These are phyloP conservation scores for Myopa testacea DNA, from an alignment of 2,888 invertebrate species.

Conservation along the genomic window DNA sequence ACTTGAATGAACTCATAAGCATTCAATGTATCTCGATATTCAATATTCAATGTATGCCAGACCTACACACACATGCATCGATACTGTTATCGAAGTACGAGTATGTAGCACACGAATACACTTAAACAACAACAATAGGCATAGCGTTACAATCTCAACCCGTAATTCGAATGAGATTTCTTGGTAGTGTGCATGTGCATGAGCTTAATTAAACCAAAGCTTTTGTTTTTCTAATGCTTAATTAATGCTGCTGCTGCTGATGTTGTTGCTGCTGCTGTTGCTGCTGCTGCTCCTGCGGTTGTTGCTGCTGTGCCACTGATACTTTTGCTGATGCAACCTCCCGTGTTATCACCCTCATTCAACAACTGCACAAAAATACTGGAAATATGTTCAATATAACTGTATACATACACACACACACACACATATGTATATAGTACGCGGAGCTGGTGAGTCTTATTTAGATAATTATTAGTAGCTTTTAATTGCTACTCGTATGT, in stretches of 20 bases:
- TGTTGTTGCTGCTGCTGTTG: slow-evolving; percentile 3
- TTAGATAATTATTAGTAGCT: background rate
- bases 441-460: slow-evolving; percentile 32
- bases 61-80: too few species aligned
- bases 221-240: slow-evolving; percentile 41
- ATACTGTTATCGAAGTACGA: too few species aligned
- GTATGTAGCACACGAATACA: too few species aligned
- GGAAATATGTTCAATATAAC: too few species aligned
- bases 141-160: too few species aligned
- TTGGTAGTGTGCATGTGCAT: slow-evolving; percentile 44
- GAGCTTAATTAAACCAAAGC: slow-evolving; percentile 44
- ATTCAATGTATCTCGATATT: background rate
- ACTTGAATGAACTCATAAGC: slow-evolving; percentile 18
- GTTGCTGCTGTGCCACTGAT: background rate
- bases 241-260: slow-evolving; percentile 5
- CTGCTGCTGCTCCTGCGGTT: background rate
- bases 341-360: too few species aligned
- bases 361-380: too few species aligned
- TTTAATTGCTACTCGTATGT: too few species aligned
- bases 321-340: background rate
- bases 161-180: background rate
- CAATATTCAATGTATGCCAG: too few species aligned
- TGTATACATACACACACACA: background rate
- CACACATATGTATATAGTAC: slow-evolving; percentile 22
- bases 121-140: too few species aligned